Base-by-base conservation (phyloP, 1,140 invertebrate genomes). In the Leguminivora glycinivorella region DNA sequence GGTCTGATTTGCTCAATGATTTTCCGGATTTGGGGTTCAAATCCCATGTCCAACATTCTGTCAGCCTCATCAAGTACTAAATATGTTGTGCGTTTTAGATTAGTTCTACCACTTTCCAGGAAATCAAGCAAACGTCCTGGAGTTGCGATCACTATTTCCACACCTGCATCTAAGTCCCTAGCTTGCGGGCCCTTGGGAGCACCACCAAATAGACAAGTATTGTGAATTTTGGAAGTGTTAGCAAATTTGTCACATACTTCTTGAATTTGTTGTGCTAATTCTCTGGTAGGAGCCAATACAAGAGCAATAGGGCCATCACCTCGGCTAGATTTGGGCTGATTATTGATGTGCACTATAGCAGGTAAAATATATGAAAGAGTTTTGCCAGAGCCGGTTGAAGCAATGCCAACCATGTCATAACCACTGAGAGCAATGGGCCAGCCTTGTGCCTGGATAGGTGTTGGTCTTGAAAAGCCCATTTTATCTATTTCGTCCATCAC, bases 11-110 rank as follows among this genome's bases (percentile, higher is more conserved):
- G 98, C 84, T 98, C 96, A 79, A 99, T 96, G 74, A 99, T 99
- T 92, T 99, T 99, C 73, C 98, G 94, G 75, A 99, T 99, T 93
- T 99, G 98, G 0, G 98, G 98, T 88, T 99, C 98, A 92, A 99
- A 99, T 74, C 98, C 98, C 98, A 99, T 99, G 84, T 99, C 98
- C 70, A 99, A 93, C 98, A 99, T 94, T 81, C 98, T 94, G 89
- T 99, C 98, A 76, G 98, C 98, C 91, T 99, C 98, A 92, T 99
- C 98, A 9, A 99, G 91, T 10, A 99, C 98, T 68, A 99, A 93
- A 92, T 98, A 99, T 58, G 98, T 99, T 81, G 96, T 97, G 74
- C 98, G 94, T 75, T 95, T 94, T 38, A 99, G 92, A 86, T 98
- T 98, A 1, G 98, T 99, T 78, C 96, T 95, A n/a, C 95, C 95